These are phyloP conservation scores for Gobio gobio DNA, from an alignment of 2,113 vertebrate species.

Conservation along the genomic window DNA sequence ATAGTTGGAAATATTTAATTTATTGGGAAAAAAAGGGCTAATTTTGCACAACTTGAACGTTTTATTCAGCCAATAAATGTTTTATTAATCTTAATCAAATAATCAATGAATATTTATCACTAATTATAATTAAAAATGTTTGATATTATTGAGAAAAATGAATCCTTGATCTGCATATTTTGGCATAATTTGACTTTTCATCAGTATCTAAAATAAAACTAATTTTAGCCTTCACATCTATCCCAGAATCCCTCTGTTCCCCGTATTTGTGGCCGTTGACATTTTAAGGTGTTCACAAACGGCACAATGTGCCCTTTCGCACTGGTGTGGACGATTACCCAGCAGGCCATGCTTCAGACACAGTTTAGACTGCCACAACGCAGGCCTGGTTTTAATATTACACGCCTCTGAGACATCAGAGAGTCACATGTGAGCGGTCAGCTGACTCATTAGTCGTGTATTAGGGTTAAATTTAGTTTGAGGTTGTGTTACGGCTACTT, in stretches of 20 bases:
- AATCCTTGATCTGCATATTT: not conserved
- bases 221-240: not conserved
- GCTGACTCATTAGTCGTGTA: not conserved
- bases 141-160: not conserved
- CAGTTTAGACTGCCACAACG: not conserved
- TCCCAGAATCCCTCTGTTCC: not conserved
- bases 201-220: not conserved
- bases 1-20: not conserved
- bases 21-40: not conserved
- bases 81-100: not conserved
- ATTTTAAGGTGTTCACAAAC: not conserved
- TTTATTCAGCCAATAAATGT: not conserved
- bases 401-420: not conserved
- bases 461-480: not conserved
- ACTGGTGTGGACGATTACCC: not conserved
- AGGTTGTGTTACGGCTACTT: not conserved
- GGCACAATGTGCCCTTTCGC: not conserved
- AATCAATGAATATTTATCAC: not conserved
- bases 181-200: not conserved
- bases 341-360: not conserved
- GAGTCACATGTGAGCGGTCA: constrained; percentile 11
- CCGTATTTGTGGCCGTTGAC: not conserved
- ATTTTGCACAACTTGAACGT: not conserved
- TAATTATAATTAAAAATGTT: not conserved
- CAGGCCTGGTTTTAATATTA: constrained; percentile 6